A percentile compares a stretch with the other conserved stretches of the same genome.
These are phyloP conservation scores for Microcebus murinus DNA, from an alignment of 2,113 vertebrate genomes.

Conservation along the genomic window DNA sequence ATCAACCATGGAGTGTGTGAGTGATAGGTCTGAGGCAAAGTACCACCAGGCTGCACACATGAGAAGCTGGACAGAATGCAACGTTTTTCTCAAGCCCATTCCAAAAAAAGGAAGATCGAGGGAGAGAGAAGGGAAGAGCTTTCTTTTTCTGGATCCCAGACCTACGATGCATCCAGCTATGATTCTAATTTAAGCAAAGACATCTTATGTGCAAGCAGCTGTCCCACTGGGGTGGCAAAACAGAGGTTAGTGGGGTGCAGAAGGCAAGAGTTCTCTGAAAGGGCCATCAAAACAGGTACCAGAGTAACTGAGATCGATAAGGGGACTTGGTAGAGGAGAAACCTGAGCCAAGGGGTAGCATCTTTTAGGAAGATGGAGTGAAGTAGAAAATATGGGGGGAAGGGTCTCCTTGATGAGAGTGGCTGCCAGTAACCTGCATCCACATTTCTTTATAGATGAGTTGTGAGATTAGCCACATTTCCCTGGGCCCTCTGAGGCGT, in stretches of 20 bases:
- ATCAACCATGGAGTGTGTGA: neutral
- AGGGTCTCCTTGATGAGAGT: too few species aligned
- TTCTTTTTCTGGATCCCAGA: neutral
- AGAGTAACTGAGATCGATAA: neutral
- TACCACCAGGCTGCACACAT: neutral
- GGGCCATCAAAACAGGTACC: neutral
- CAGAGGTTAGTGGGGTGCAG: neutral
- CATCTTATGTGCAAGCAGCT: neutral
- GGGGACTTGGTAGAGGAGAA: neutral
- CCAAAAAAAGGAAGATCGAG: neutral
- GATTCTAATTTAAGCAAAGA: neutral
- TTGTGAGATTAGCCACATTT: neutral
- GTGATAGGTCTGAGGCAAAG: neutral
- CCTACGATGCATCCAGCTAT: neutral
- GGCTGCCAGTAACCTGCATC: neutral
- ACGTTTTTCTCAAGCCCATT: neutral
- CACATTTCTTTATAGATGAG: neutral
- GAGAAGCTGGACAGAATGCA: neutral
- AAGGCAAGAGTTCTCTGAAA: neutral
- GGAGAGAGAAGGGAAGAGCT: neutral
- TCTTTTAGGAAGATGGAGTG: too few species aligned
- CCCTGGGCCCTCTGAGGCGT: neutral
- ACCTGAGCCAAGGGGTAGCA: neutral
- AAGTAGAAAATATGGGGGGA: neutral
- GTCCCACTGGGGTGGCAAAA: neutral